phyloP scores from a whole-genome alignment of 2,113 vertebrate genomes.

The Bujurquina vittata region DNA sequence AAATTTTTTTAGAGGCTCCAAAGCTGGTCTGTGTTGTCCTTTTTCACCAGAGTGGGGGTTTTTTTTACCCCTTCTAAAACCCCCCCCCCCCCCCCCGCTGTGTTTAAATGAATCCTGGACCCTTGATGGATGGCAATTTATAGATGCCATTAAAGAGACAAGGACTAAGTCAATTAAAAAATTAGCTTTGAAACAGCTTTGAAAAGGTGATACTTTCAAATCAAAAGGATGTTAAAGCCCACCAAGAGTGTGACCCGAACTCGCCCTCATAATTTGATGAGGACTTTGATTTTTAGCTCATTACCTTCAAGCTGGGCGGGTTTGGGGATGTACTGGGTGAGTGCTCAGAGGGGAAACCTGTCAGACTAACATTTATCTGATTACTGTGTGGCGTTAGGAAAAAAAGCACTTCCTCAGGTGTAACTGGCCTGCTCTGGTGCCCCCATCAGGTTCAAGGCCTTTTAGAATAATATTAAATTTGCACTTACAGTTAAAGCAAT shows the following conservation, averaged over 20 bases:
- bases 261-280: conserved; percentile 61
- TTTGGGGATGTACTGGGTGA: conserved; percentile 72
- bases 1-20: too few relatives aligned
- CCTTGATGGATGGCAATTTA: conserved; percentile 34
- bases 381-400: conserved; percentile 43
- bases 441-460: not conserved
- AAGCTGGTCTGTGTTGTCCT: too few relatives aligned
- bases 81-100: not conserved
- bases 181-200: conserved; percentile 56
- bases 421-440: conserved; percentile 12
- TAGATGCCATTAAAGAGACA: conserved; percentile 45
- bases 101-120: conserved; percentile 11
- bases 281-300: conserved; percentile 70
- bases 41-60: too few relatives aligned
- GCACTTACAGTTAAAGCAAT: not conserved
- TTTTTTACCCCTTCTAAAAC: too few relatives aligned
- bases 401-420: conserved; percentile 48
- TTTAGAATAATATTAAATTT: not conserved
- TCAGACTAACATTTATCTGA: conserved; percentile 68
- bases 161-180: conserved; percentile 56
- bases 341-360: conserved; percentile 74
- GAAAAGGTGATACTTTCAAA: conserved; percentile 61
- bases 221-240: conserved; percentile 66
- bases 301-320: conserved; percentile 62
- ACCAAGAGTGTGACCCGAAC: conserved; percentile 63